Evolutionary conservation across 2,888 invertebrate genomes (phyloP).

Genomic region (Caenorhabditis afra): DNA sequence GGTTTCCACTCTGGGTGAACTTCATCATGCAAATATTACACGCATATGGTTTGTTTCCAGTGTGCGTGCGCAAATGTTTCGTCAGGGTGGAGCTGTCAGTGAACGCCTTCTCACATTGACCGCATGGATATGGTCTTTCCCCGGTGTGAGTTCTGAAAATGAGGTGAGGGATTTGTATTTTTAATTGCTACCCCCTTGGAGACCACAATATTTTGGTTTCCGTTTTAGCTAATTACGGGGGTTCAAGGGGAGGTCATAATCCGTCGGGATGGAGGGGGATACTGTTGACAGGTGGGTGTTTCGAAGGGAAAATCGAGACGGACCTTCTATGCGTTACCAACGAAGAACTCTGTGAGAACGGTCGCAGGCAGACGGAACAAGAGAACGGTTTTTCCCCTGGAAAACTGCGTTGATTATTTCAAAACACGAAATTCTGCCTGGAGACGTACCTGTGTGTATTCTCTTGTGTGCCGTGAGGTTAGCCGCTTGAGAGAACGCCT

Average conservation of each 20-base stretch:
- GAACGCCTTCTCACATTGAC: conserved; percentile 97
- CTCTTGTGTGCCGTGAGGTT: conserved; percentile 97
- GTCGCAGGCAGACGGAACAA: conserved; percentile 95
- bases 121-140: conserved; percentile 94
- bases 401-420: conserved; percentile 25
- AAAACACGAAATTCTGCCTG: too few species aligned
- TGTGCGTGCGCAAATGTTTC: conserved; percentile 93
- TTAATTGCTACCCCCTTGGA: neutral
- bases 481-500: conserved; percentile 88
- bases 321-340: conserved; percentile 97
- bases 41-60: conserved; percentile 96
- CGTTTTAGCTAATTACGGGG: neutral
- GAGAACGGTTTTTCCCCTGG: conserved; percentile 98
- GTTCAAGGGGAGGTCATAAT: conserved; percentile 10
- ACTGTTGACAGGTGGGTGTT: conserved; percentile 12
- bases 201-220: conserved; percentile 38
- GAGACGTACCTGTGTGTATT: conserved; percentile 86
- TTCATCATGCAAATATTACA: conserved; percentile 94
- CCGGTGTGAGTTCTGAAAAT: conserved; percentile 89
- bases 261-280: too few species aligned
- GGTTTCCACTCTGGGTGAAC: conserved; percentile 98
- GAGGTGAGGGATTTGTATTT: neutral
- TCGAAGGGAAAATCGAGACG: neutral
- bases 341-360: conserved; percentile 94
- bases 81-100: conserved; percentile 98